These are phyloP conservation scores for Cyprinodon variegatus DNA, from an alignment of 2,113 vertebrate genomes.

Conservation along the genomic window DNA sequence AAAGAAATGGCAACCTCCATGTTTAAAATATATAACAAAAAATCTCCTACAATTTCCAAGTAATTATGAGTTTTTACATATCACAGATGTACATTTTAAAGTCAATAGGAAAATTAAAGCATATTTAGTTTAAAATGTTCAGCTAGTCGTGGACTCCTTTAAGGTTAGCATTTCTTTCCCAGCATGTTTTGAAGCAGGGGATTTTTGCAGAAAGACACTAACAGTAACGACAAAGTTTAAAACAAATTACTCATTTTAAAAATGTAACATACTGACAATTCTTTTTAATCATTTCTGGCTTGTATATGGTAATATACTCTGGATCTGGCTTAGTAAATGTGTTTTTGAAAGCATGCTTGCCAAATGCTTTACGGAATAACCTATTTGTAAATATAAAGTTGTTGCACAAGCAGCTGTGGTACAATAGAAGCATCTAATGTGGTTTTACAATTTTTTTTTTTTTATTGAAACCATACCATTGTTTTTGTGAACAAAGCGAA, in stretches of 20 bases:
- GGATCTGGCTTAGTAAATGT: background rate
- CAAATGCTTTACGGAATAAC: background rate
- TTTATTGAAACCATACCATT: background rate
- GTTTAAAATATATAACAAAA: too few species aligned
- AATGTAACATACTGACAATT: background rate
- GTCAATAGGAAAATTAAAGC: too few species aligned
- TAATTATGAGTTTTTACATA: too few species aligned
- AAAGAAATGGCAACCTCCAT: too few species aligned
- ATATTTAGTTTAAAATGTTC: too few species aligned
- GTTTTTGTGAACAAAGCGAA: too few species aligned
- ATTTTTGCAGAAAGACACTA: background rate
- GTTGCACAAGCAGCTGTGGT: too few species aligned
- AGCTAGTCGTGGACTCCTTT: background rate
- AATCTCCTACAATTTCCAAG: too few species aligned
- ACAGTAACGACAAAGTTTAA: background rate
- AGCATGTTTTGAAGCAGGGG: background rate
- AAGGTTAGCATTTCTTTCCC: background rate
- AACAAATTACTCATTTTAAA: background rate
- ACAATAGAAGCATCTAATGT: too few species aligned
- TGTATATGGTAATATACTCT: background rate
- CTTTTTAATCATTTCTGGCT: background rate
- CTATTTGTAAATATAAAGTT: too few species aligned
- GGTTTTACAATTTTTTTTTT: too few species aligned
- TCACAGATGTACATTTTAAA: too few species aligned
- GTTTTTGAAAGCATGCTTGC: background rate